Evolutionary conservation across 2,888 invertebrate genomes (phyloP).

Genomic region (Hartigia nigra): DNA sequence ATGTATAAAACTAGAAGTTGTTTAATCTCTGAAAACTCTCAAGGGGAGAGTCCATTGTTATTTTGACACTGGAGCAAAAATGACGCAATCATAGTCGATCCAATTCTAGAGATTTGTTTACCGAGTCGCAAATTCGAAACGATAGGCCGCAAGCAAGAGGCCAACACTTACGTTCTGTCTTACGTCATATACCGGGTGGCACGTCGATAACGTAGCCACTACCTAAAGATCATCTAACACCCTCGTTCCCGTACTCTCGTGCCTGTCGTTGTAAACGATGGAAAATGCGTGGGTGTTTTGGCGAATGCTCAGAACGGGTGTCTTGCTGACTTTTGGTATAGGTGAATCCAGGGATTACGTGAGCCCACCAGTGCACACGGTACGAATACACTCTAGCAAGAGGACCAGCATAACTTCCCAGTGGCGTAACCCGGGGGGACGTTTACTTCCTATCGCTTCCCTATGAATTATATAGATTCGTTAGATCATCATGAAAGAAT

Average conservation of each 20-base stretch:
- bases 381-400: slow-evolving; percentile 26
- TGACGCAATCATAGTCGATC: background rate
- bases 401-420: slow-evolving; percentile 17
- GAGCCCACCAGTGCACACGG: slow-evolving; percentile 30
- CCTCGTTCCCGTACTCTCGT: background rate
- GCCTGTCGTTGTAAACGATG: background rate
- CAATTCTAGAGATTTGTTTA: slow-evolving; percentile 5
- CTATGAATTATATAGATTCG: background rate
- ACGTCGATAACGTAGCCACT: background rate
- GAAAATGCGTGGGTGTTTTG: slow-evolving; percentile 32
- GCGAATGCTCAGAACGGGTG: slow-evolving; percentile 26
- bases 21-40: background rate
- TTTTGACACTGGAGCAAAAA: background rate
- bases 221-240: background rate
- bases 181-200: slow-evolving; percentile 4
- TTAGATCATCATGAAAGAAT: background rate
- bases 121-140: background rate
- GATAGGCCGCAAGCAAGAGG: background rate
- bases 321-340: slow-evolving; percentile 13
- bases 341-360: slow-evolving; percentile 28
- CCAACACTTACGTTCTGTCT: background rate
- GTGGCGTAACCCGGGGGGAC: slow-evolving; percentile 16
- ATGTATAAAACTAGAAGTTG: background rate
- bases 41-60: background rate
- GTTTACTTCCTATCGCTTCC: background rate